Conservation (phyloP, 2,797 vertebrate genomes). For the Argentina silus region DNA sequence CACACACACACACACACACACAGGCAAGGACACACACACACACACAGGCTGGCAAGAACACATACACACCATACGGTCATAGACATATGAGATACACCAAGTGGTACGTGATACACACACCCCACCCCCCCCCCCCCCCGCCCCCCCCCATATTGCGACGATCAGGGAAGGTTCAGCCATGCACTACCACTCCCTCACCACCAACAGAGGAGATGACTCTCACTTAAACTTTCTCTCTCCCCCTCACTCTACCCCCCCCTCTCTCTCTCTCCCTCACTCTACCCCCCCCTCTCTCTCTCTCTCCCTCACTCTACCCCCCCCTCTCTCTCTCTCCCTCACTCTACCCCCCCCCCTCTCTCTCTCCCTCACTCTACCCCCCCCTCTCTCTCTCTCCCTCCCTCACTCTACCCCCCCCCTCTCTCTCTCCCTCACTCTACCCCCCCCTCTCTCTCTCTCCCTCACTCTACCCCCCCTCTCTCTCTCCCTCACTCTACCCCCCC, state of each 20-base stretch:
- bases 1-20: slow-evolving; percentile 24
- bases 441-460: slow-evolving; percentile 5
- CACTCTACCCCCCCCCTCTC: slow-evolving; percentile 42
- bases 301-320: background rate
- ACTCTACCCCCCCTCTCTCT: background rate
- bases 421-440: slow-evolving; percentile 29
- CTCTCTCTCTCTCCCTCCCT: slow-evolving; percentile 25
- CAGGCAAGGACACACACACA: slow-evolving; percentile 22
- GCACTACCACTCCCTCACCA: slow-evolving; percentile 35
- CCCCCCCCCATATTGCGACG: slow-evolving; percentile 31
- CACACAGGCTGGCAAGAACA: slow-evolving; percentile 12
- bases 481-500: slow-evolving; percentile 28
- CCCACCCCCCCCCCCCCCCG: slow-evolving; percentile 15
- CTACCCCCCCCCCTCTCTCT: slow-evolving; percentile 35
- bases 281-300: slow-evolving; percentile 9
- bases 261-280: slow-evolving; percentile 21
- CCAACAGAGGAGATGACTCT: slow-evolving; percentile 40
- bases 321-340: slow-evolving; percentile 5
- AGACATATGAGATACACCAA: background rate
- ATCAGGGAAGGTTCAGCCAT: slow-evolving; percentile 49
- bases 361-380: slow-evolving; percentile 44
- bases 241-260: slow-evolving; percentile 27
- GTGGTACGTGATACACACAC: background rate
- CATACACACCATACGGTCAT: background rate
- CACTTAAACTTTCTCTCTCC: slow-evolving; percentile 22